Evolutionary conservation across 1,140 invertebrate species (phyloP), one percentile per base, ranked within the genome.

Genomic region (Caenorhabditis brenneri): DNA sequence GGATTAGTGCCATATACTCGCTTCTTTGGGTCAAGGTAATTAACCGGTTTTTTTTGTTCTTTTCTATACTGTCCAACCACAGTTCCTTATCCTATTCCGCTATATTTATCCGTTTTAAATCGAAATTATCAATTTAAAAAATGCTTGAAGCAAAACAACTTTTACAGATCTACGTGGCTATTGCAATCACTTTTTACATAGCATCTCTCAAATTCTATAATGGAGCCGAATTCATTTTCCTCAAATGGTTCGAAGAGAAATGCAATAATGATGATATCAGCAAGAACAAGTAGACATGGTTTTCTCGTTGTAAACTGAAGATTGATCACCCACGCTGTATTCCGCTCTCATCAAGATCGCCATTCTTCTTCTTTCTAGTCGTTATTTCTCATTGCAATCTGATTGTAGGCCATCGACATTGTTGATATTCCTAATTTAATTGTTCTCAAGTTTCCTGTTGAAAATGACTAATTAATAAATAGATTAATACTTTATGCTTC

Each of bases 181-280:
- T 53, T 19, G 80, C 78, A 4, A 74, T 88, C 42, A 16, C 48
- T 6, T 88, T 88, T 69, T 88, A 85, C 58, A 9, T 83, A 2
- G 84, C 46, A 9, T 46, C 85, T 10, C 81, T 79, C n/a, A 58
- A 74, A 22, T 79, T 36, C 31, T 79, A 86, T 15, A 85, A 86
- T 42, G 88, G 88, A 39, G 79, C 88, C 5, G 88, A 88, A 58
- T 89, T 89, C 51, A 31, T 88, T 27, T 55, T 89, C 39, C 79
- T 89, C 27, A 86, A 87, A 51, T 89, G 86, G 88, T 88, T 89
- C 36, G 86, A 85, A 74, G 84, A 80, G 19, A 46, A 65, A 58
- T 24, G 69, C 16, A 27, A 86, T 27, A 80, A 85, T 49, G 39
- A 86, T 80, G 79, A 85, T 12, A 74, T 9, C 22, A 65, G 31